Percentiles rank a stretch among this genome's conserved stretches.
Conservation (phyloP, 2,888 invertebrate genomes). For the Sturmia bella region DNA sequence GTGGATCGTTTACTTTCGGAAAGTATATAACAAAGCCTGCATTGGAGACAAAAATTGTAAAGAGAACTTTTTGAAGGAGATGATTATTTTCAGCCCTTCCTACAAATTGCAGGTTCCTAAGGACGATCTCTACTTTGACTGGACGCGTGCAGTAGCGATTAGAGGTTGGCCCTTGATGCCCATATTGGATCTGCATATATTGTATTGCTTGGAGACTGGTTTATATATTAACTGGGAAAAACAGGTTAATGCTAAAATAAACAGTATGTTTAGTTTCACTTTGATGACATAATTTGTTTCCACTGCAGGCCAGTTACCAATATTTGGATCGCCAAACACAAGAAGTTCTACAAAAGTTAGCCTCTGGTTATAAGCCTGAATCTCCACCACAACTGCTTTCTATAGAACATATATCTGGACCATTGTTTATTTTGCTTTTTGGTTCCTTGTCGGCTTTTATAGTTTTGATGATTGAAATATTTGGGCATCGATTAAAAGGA, state of each 20-base stretch:
- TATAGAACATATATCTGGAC: slow-evolving; percentile 78
- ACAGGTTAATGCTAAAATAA: slow-evolving; percentile 68
- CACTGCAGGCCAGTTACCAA: slow-evolving; percentile 71
- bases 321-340: slow-evolving; percentile 77
- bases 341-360: slow-evolving; percentile 74
- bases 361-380: slow-evolving; percentile 73
- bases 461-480: slow-evolving; percentile 74
- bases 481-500: slow-evolving; percentile 11
- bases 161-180: slow-evolving; percentile 80
- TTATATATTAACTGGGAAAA: slow-evolving; percentile 78
- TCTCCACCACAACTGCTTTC: slow-evolving; percentile 75
- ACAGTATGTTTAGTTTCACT: background rate
- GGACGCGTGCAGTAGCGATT: slow-evolving; percentile 78
- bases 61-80: background rate
- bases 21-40: slow-evolving; percentile 76
- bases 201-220: slow-evolving; percentile 77
- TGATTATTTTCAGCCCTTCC: background rate
- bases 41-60: slow-evolving; percentile 77
- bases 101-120: slow-evolving; percentile 74
- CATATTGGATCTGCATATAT: slow-evolving; percentile 76
- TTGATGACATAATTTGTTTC: background rate
- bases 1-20: slow-evolving; percentile 76
- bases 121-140: slow-evolving; percentile 80
- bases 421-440: slow-evolving; percentile 76
- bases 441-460: slow-evolving; percentile 75